phyloP scores from a whole-genome alignment of 2,113 vertebrate genomes.

The Xiphophorus hellerii region DNA sequence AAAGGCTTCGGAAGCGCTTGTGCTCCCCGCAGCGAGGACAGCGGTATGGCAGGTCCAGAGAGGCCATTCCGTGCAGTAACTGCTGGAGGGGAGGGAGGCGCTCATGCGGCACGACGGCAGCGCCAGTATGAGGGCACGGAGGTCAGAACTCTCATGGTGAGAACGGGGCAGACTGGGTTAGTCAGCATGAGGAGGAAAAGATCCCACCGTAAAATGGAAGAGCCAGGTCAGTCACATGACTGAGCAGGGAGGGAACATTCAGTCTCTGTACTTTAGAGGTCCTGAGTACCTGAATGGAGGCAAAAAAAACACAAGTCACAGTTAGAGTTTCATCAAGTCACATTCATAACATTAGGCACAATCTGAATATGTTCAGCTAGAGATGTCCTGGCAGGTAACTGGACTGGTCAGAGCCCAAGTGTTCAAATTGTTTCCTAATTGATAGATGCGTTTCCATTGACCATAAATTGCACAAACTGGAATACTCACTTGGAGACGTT shows the following conservation, averaged over 20 bases:
- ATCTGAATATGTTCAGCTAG: too few relatives aligned
- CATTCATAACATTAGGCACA: neutral
- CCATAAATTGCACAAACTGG: too few relatives aligned
- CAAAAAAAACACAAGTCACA: neutral
- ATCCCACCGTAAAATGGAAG: constrained; percentile 19
- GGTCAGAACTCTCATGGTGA: constrained; percentile 73
- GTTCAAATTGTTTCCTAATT: neutral
- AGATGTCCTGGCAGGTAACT: too few relatives aligned
- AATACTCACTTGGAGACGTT: too few relatives aligned
- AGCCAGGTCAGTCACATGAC: constrained; percentile 55
- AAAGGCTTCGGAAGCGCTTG: constrained; percentile 98
- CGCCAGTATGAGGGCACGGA: constrained; percentile 63
- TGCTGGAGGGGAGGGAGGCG: constrained; percentile 53
- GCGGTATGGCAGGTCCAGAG: constrained; percentile 96
- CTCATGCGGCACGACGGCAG: constrained; percentile 70
- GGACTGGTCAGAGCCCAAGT: neutral
- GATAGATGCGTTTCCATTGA: too few relatives aligned
- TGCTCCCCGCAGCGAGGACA: constrained; percentile 98
- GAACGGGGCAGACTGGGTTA: constrained; percentile 16
- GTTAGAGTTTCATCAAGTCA: neutral
- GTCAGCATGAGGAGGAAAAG: constrained; percentile 18
- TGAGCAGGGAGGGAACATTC: constrained; percentile 51
- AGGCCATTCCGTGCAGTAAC: constrained; percentile 89
- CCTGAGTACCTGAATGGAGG: constrained; percentile 56
- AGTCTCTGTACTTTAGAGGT: constrained; percentile 33